Evolutionary conservation across 2,888 invertebrate species (phyloP), one percentile per base, ranked within the genome.

Genomic region (Protodeltote pygarga): DNA sequence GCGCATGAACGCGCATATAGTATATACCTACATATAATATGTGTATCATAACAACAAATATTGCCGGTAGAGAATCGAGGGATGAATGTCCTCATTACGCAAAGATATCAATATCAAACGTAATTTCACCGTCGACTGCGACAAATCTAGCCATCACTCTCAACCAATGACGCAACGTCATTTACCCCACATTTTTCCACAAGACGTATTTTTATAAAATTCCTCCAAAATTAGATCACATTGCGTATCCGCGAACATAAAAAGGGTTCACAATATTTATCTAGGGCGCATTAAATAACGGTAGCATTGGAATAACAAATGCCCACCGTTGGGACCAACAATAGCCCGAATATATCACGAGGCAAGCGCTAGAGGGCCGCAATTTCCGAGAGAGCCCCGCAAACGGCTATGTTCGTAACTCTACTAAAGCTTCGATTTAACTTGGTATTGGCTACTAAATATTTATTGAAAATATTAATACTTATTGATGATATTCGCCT

Each of bases 181-280:
- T 11, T 15, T 21, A 32, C 44, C 50, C 31, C 49, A 54, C 45
- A 60, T 63, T 55, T 59, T 64, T 64, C 52, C 63, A 63, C 51
- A 54, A 67, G 62, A 66, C 53, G 58, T 71, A 75, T 74, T 72
- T 68, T 65, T 58, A 58, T 45, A 65, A 69, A 71, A 73, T 68
- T 72, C 68, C 55, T 61, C 39, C 66, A 65, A 79, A 81, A 79
- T 77, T 75, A 72, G 75, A 73, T 70, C 65, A 68, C 67, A 66
- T 62, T 71, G 59, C 71, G 61, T 62, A 71, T 71, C 65, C 50
- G 59, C 49, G 65, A 62, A 74, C 71, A 75, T 75, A 78, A 82
- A 82, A 81, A 80, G 79, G 80, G 79, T 78, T 75, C 73, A 74
- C 76, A 73, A 79, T 81, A 82, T 83, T 80, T 81, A 84, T 84